These are phyloP conservation scores for Rhopalosiphum nymphaeae DNA, from an alignment of 2,888 invertebrate species.

Conservation along the genomic window DNA sequence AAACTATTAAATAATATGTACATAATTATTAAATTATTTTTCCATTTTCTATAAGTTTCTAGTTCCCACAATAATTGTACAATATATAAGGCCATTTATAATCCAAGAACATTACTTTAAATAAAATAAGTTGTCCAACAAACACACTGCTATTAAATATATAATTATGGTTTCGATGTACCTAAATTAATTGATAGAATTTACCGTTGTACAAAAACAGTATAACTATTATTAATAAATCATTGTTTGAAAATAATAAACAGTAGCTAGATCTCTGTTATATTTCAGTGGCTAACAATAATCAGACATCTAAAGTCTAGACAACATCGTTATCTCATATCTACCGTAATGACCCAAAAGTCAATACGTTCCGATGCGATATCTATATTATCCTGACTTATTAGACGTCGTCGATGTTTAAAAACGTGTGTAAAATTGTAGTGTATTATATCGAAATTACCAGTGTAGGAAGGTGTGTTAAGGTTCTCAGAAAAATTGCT, in stretches of 20 bases:
- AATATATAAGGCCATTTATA: not conserved
- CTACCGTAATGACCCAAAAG: not conserved
- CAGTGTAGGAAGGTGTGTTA: slow-evolving; percentile 54
- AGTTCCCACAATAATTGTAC: not conserved
- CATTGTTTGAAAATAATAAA: not conserved
- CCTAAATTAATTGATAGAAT: not conserved
- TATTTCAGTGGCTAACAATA: not conserved
- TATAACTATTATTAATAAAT: not conserved
- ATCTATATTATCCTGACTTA: not conserved
- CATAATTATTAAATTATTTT: too few relatives aligned
- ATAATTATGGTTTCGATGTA: not conserved
- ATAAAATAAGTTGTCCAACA: not conserved
- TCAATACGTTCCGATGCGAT: not conserved
- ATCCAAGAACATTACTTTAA: not conserved
- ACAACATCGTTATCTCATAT: not conserved
- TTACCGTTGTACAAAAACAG: not conserved
- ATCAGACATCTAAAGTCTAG: not conserved
- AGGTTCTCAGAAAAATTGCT: slow-evolving; percentile 59
- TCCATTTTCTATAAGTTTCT: not conserved
- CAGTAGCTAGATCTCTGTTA: not conserved
- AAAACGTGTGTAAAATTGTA: not conserved
- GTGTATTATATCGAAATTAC: slow-evolving; percentile 27
- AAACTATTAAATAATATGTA: too few relatives aligned
- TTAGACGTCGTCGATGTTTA: not conserved
- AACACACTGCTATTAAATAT: not conserved